Conservation (phyloP, 2,888 invertebrate species). For the Eretmocerus hayati region DNA sequence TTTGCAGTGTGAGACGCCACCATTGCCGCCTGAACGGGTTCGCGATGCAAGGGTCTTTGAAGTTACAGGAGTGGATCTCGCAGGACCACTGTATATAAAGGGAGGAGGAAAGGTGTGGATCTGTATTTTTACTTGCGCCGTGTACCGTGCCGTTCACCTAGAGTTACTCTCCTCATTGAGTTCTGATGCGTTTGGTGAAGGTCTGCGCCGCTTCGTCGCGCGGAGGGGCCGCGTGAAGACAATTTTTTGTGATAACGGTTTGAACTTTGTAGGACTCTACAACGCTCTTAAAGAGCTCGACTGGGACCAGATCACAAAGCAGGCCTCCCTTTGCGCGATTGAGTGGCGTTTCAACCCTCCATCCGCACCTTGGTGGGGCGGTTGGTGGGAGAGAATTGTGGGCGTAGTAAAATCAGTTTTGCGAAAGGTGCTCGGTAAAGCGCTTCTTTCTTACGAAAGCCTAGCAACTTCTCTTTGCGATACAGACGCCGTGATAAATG, state of each 20-base stretch:
- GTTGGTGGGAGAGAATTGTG: constrained; percentile 44
- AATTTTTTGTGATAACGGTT: constrained; percentile 41
- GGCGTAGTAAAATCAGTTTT: constrained; percentile 39
- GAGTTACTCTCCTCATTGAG: constrained; percentile 34
- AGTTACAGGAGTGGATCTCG: constrained; percentile 33
- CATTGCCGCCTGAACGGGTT: constrained; percentile 31
- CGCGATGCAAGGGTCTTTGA: constrained; percentile 21
- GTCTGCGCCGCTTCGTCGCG: constrained; percentile 23
- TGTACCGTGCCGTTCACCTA: constrained; percentile 40
- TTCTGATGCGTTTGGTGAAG: constrained; percentile 30
- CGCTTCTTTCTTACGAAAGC: constrained; percentile 30
- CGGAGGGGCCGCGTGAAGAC: constrained; percentile 27
- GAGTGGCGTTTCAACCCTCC: constrained; percentile 41
- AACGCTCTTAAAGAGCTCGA: constrained; percentile 28
- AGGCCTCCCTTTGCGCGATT: constrained; percentile 5
- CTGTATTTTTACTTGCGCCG: constrained; percentile 38
- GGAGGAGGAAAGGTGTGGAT: constrained; percentile 32
- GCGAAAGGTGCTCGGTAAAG: constrained; percentile 34
- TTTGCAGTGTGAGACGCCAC: constrained; percentile 23
- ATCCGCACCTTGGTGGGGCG: constrained; percentile 45
- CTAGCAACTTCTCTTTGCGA: constrained; percentile 33
- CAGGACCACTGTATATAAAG: constrained; percentile 36
- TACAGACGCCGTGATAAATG: constrained; percentile 36
- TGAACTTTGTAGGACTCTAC: constrained; percentile 37
- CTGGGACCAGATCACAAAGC: constrained; percentile 25